phyloP scores from a whole-genome alignment of 2,113 vertebrate species.

The Nannobrachium achirus region DNA sequence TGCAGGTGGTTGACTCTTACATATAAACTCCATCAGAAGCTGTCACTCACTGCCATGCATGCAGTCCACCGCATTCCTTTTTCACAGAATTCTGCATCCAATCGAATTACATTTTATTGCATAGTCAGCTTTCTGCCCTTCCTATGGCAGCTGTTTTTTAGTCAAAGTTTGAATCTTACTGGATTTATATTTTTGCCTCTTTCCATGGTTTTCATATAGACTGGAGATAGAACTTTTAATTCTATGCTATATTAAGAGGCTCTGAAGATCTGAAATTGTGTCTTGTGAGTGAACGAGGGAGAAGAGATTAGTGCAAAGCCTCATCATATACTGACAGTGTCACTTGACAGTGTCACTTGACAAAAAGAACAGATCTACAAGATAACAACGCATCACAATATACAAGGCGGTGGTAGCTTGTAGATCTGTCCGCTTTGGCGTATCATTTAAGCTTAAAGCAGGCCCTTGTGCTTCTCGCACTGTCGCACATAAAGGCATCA shows the following conservation, averaged over 20 bases:
- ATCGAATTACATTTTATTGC: constrained; percentile 86
- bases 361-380: too few species aligned
- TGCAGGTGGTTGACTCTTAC: constrained; percentile 86
- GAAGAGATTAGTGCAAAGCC: constrained; percentile 71
- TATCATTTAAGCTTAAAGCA: constrained; percentile 28
- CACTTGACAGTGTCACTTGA: too few species aligned
- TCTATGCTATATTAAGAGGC: not conserved
- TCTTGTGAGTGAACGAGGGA: constrained; percentile 74
- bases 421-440: too few species aligned
- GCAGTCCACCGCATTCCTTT: constrained; percentile 84
- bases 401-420: too few species aligned
- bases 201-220: constrained; percentile 10
- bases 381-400: too few species aligned
- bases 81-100: constrained; percentile 86
- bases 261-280: constrained; percentile 58
- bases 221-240: constrained; percentile 25
- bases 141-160: constrained; percentile 88
- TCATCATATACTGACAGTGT: too few species aligned
- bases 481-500: constrained; percentile 66
- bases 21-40: constrained; percentile 94
- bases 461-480: constrained; percentile 56
- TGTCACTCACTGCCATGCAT: constrained; percentile 81
- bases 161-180: constrained; percentile 30
- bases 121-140: constrained; percentile 84
- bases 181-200: constrained; percentile 42